Evolutionary conservation across 2,113 vertebrate species (phyloP).

Genomic region (Chiloscyllium plagiosum): DNA sequence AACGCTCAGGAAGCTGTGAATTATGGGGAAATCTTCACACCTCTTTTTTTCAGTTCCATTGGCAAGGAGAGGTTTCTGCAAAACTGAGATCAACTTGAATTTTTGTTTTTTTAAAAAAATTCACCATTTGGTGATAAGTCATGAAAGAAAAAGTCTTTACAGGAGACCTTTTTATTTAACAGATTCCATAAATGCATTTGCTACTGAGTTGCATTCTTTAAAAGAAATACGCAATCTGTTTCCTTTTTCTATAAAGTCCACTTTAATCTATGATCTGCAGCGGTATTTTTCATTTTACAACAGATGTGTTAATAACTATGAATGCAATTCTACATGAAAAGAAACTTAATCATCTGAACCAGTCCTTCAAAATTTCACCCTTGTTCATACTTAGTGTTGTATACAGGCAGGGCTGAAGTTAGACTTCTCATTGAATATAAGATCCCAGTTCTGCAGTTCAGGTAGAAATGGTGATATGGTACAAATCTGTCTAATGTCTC

Average conservation of each 20-base stretch:
- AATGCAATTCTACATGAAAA: neutral
- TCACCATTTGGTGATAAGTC: neutral
- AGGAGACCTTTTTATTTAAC: no score
- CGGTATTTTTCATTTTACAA: neutral
- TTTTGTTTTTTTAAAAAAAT: neutral
- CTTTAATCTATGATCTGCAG: neutral
- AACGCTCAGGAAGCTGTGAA: neutral
- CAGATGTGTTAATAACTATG: neutral
- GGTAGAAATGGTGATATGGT: neutral
- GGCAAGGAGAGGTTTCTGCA: neutral
- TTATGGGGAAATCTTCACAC: neutral
- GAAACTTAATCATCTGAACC: neutral
- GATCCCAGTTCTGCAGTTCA: neutral
- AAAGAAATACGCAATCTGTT: neutral
- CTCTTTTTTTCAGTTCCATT: neutral
- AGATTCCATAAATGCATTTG: no score
- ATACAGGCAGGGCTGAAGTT: neutral
- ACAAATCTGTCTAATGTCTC: neutral
- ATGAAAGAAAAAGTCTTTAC: neutral
- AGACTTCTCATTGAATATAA: neutral
- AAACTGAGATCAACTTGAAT: neutral
- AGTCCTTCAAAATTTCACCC: neutral
- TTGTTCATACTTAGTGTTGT: no score
- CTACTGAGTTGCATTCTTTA: neutral
- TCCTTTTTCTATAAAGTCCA: neutral